Base-by-base conservation (phyloP, 1,140 invertebrate species). In the Palaemon carinicauda region DNA sequence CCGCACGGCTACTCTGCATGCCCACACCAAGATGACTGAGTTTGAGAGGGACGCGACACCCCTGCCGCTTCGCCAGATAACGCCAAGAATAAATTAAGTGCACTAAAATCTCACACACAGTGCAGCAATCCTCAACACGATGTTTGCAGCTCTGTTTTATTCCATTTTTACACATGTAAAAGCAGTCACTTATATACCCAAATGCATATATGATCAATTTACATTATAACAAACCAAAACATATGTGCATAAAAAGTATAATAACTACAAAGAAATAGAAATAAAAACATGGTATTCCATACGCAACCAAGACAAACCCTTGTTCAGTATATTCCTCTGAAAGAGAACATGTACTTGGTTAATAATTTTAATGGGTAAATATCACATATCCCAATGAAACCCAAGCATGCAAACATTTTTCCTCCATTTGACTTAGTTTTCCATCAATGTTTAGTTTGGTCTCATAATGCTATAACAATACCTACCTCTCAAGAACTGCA, bases 61-160 rank as follows among this genome's bases (percentile, higher is more conserved):
- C 78, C 73, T 80, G 78, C 77, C 77, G 84, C 50, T 84, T 69
- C 53, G 74, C 75, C 83, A 82, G 56, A 88, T 83, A 87, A 84
- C 87, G 80, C 60, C 65, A 82, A 82, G 80, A 82, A 65, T 82
- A 73, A 82, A 82, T 73, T 73, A 82, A 71, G 80, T 82, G 80
- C 80, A 82, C 80, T 24, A 71, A 75, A 75, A 82, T 82, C 80
- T 51, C 79, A 69, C 80, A 82, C 21, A 73, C 56, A 71, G 65
- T 82, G 65, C 80, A 82, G 33, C 80, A 82, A 82, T 69, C 60
- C 80, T 82, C 41, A 69, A 82, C 80, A 80, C 80, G 52, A 82
- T 71, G 80, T 73, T 82, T 82, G 60, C 60, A 82, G 65, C 21
- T 71, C 52, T 75, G n/a, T 24, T 69, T 69, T n/a, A 69, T 27